Evolutionary conservation across 2,113 vertebrate genomes (phyloP).

Genomic region (Oceanites oceanicus): DNA sequence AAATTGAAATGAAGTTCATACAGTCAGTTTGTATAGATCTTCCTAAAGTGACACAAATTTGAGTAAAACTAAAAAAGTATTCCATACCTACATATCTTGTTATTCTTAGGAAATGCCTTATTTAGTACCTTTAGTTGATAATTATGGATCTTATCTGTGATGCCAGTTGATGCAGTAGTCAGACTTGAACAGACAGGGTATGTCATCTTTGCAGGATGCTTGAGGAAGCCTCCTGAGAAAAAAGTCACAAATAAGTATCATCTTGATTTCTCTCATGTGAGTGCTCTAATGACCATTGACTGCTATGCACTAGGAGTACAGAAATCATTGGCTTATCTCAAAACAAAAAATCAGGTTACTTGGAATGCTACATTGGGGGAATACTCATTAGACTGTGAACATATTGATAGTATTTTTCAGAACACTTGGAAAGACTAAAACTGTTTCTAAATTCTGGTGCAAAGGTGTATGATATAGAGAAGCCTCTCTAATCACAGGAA

Average conservation of each 20-base stretch:
- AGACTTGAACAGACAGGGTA: slow-evolving; percentile 5
- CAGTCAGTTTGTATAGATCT: not conserved
- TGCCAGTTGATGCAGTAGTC: not conserved
- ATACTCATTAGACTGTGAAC: not conserved
- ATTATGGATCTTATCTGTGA: not conserved
- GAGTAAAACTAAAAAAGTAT: not conserved
- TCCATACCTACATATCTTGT: not conserved
- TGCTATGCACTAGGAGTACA: not conserved
- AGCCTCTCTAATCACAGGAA: not conserved
- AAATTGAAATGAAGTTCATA: not conserved
- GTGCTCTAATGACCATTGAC: not conserved
- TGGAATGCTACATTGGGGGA: not conserved
- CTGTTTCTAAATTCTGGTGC: not conserved
- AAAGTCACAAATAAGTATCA: not conserved
- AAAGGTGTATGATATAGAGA: not conserved
- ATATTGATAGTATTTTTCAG: not conserved
- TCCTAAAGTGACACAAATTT: not conserved
- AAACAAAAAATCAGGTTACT: not conserved
- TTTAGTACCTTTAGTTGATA: not conserved
- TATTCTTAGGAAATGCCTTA: not conserved
- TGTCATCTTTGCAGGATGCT: not conserved
- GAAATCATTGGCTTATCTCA: not conserved
- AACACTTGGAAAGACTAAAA: not conserved
- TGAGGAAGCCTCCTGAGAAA: not conserved
- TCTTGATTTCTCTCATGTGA: not conserved